phyloP scores from a whole-genome alignment of 2,797 vertebrate genomes.

The Astyanax mexicanus region DNA sequence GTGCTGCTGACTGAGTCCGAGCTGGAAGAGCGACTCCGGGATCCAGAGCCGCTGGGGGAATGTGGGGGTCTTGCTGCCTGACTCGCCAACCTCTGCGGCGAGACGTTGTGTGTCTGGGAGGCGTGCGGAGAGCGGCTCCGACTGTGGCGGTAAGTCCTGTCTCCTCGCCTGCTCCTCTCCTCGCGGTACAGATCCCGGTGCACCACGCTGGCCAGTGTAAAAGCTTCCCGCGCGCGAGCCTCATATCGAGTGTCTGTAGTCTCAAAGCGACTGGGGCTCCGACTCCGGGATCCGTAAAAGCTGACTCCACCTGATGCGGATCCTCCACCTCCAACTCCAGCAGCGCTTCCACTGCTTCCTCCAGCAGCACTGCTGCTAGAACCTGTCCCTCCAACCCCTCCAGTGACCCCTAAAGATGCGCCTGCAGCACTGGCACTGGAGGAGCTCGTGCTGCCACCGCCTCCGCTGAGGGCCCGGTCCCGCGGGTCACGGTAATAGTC shows the following conservation, averaged over 20 bases:
- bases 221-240: constrained; percentile 92
- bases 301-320: constrained; percentile 77
- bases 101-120: constrained; percentile 92
- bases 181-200: constrained; percentile 98
- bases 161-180: constrained; percentile 90
- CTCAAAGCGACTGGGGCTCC: constrained; percentile 96
- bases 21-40: constrained; percentile 94
- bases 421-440: constrained; percentile 72
- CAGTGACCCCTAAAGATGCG: constrained; percentile 68
- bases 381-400: constrained; percentile 70
- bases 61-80: constrained; percentile 86
- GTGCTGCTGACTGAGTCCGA: constrained; percentile 98
- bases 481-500: constrained; percentile 97
- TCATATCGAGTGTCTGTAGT: constrained; percentile 95
- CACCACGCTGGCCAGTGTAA: constrained; percentile 95
- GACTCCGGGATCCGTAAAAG: constrained; percentile 95
- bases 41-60: constrained; percentile 92
- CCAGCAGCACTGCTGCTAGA: constrained; percentile 65
- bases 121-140: constrained; percentile 95
- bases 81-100: constrained; percentile 91
- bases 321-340: constrained; percentile 68
- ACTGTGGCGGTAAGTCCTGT: constrained; percentile 93
- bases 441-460: constrained; percentile 73
- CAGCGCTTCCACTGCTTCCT: constrained; percentile 62
- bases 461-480: constrained; percentile 86